Conservation (phyloP, 2,113 vertebrate species). For the Nothocercus julius region DNA sequence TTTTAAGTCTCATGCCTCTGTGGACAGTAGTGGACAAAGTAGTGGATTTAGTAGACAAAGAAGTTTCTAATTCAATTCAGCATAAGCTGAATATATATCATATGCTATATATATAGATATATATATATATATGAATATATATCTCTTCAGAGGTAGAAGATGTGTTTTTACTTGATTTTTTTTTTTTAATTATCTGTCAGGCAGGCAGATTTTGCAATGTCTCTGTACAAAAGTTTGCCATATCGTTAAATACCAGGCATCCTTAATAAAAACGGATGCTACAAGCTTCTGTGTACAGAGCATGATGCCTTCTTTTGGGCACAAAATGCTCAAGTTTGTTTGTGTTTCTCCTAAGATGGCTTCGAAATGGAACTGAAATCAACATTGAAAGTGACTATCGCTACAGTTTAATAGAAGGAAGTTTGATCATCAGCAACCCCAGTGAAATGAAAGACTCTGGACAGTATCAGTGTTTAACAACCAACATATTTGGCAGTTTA, state of each 20-base stretch:
- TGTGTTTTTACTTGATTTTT: accelerated
- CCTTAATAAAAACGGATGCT: not conserved
- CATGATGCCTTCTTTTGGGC: not conserved
- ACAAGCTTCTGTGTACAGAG: not conserved
- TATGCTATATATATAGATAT: not conserved
- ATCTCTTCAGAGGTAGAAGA: not conserved
- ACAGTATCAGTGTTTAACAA: constrained; percentile 90
- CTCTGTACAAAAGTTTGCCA: not conserved
- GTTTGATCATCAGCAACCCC: constrained; percentile 88
- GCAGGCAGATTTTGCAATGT: accelerated
- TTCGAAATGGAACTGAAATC: constrained; percentile 89
- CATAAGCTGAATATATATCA: not conserved
- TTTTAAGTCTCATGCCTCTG: not conserved
- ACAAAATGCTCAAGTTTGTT: not conserved
- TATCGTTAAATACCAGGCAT: not conserved
- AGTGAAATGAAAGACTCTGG: constrained; percentile 87
- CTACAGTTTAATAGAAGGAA: constrained; percentile 89
- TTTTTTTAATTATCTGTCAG: not conserved
- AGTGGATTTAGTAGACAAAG: not conserved
- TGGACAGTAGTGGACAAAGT: not conserved
- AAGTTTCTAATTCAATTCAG: not conserved
- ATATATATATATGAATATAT: not conserved
- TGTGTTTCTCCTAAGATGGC: constrained; percentile 82
- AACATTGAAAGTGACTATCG: constrained; percentile 85
- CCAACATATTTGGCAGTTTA: constrained; percentile 86